Conservation (phyloP, 2,113 vertebrate species). For the Tachycineta bicolor region DNA sequence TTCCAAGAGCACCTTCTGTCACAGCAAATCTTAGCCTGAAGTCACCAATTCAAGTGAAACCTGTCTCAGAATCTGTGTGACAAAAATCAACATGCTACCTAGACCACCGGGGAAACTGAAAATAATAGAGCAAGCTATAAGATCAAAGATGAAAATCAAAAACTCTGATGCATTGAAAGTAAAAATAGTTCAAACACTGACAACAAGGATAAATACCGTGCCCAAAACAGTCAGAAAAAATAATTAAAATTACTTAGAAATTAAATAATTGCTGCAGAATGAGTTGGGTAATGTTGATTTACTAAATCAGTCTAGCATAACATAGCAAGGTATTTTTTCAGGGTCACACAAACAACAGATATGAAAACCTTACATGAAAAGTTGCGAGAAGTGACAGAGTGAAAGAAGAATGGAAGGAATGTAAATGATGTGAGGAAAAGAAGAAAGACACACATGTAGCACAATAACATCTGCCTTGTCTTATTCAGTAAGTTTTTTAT, state of each 20-base stretch:
- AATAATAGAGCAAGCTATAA: neutral
- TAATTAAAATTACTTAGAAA: neutral
- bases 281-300: neutral
- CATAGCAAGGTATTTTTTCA: neutral
- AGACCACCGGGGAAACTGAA: neutral
- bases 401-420: neutral
- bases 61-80: fast-evolving
- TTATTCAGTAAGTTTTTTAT: neutral
- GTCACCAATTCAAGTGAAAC: neutral
- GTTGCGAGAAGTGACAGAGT: neutral
- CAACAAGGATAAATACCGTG: neutral
- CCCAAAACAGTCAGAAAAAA: neutral
- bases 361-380: neutral
- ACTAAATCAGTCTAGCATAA: neutral
- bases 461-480: neutral
- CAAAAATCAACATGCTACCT: neutral
- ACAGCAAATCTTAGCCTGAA: neutral
- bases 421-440: neutral
- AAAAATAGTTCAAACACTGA: neutral
- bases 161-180: neutral
- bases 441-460: neutral
- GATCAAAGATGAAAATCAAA: neutral
- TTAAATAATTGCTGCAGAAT: neutral
- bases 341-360: neutral
- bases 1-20: neutral